Evolutionary conservation across 2,113 vertebrate species (phyloP).

Genomic region (Dipodomys merriami): DNA sequence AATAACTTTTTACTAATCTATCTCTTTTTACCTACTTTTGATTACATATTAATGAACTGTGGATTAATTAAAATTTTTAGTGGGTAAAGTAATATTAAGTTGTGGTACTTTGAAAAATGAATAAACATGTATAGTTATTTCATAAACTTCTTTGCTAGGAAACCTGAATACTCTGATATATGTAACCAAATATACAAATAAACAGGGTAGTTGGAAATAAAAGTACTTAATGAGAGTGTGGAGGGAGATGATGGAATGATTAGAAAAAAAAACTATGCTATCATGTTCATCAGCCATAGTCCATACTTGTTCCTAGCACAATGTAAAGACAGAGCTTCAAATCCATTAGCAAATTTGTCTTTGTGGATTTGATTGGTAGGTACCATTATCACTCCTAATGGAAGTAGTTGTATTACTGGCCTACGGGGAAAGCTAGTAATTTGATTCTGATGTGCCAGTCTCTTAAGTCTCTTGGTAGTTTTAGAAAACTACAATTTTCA

Average conservation of each 20-base stretch:
- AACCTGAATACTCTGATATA: background rate
- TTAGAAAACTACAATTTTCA: background rate
- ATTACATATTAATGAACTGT: constrained; percentile 8
- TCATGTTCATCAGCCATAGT: background rate
- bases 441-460: background rate
- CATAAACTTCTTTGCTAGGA: background rate
- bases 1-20: constrained; percentile 21
- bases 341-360: background rate
- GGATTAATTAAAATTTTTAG: constrained; percentile 46
- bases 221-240: background rate
- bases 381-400: background rate
- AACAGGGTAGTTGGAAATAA: background rate
- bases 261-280: background rate
- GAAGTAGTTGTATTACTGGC: background rate
- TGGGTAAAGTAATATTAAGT: constrained; percentile 3
- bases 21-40: background rate
- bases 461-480: background rate
- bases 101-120: background rate
- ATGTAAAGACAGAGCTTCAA: background rate
- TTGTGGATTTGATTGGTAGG: background rate
- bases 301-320: background rate
- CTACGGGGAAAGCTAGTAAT: background rate
- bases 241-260: background rate
- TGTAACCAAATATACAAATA: background rate
- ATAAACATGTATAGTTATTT: background rate